These are phyloP conservation scores for Himalopsyche kuldschensis DNA, from an alignment of 2,888 invertebrate genomes.

Conservation along the genomic window DNA sequence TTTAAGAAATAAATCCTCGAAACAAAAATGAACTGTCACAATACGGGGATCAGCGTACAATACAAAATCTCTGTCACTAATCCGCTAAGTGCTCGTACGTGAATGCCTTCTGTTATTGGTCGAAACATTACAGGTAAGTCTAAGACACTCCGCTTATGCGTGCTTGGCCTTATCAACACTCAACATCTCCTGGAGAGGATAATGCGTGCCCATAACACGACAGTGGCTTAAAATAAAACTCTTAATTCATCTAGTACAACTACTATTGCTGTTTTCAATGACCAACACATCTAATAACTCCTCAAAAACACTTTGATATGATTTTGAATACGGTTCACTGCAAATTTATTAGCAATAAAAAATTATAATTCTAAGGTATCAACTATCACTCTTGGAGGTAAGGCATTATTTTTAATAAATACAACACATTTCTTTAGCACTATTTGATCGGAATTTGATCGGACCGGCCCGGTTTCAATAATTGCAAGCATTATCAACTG, in stretches of 20 bases:
- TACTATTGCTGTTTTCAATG: no score
- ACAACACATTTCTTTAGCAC: no score
- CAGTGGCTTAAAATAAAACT: constrained; percentile 17
- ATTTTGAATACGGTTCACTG: no score
- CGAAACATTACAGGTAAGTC: background rate
- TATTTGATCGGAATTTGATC: no score
- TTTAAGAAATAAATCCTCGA: constrained; percentile 36
- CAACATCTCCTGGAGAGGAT: constrained; percentile 18
- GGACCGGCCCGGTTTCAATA: no score
- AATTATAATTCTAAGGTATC: no score
- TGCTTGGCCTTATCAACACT: constrained; percentile 17
- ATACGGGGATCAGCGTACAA: constrained; percentile 30
- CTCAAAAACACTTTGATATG: no score
- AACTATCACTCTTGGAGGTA: no score
- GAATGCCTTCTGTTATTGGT: background rate
- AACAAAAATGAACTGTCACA: constrained; percentile 39
- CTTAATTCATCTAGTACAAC: constrained; percentile 7
- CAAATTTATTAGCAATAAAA: no score
- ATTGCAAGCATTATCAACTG: no score
- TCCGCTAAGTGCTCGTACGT: constrained; percentile 35
- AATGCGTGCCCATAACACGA: constrained; percentile 17
- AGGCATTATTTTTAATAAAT: no score
- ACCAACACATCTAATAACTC: no score
- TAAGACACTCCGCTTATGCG: background rate
- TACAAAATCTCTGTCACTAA: constrained; percentile 34